Evolutionary conservation across 2,113 vertebrate genomes (phyloP).

Genomic region (Otis tarda): DNA sequence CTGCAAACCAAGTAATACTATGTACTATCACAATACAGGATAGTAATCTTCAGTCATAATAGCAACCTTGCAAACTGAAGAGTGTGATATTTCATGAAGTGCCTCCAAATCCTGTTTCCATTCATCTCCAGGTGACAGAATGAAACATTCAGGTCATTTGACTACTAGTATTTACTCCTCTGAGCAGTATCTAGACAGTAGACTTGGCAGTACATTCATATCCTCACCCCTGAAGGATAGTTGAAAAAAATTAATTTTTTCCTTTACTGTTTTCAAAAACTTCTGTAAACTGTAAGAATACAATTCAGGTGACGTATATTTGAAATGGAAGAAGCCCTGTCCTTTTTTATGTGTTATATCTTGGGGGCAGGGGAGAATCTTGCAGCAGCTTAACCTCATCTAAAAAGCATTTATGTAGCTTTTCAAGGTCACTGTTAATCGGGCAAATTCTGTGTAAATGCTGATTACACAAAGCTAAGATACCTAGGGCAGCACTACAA

Average conservation of each 20-base stretch:
- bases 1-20: neutral
- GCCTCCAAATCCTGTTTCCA: neutral
- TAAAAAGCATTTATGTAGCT: neutral
- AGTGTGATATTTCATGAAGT: neutral
- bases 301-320: neutral
- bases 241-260: neutral
- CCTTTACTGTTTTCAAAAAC: neutral
- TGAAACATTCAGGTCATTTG: neutral
- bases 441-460: neutral
- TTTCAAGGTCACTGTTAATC: neutral
- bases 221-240: neutral
- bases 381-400: neutral
- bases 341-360: neutral
- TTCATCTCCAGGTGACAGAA: neutral
- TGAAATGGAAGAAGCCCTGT: neutral
- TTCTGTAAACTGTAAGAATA: neutral
- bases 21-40: neutral
- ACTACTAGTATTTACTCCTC: neutral
- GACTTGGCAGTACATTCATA: neutral
- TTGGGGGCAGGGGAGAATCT: neutral
- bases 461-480: neutral
- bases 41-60: neutral
- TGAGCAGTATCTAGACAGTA: neutral
- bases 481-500: neutral
- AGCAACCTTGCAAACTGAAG: neutral